phyloP scores from a whole-genome alignment of 2,888 invertebrate genomes.

The Empis livida region DNA sequence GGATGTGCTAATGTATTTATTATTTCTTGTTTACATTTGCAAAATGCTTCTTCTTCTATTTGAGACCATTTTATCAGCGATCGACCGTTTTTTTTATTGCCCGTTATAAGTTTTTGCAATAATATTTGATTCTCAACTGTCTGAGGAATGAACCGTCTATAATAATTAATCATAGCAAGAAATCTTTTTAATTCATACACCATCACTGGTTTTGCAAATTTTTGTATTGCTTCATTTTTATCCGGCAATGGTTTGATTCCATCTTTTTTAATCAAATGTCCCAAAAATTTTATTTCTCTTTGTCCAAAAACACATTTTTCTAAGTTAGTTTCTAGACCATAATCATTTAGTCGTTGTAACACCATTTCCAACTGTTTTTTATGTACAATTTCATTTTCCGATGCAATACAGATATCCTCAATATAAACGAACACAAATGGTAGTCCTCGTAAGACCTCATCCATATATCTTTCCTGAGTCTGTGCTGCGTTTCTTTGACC shows the following conservation, averaged over 20 bases:
- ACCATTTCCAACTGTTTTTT: constrained; percentile 12
- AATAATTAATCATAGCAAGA: constrained; percentile 12
- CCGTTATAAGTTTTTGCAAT: constrained; percentile 5
- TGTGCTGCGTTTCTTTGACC: constrained; percentile 23
- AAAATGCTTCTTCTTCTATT: not conserved
- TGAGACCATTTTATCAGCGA: not conserved
- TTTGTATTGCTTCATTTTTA: constrained; percentile 8
- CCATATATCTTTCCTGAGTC: constrained; percentile 25
- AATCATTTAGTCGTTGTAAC: constrained; percentile 14
- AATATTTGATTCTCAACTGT: constrained; percentile 5
- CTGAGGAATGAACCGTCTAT: constrained; percentile 1
- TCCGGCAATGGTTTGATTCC: constrained; percentile 3
- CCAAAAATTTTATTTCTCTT: constrained; percentile 9
- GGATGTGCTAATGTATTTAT: not conserved
- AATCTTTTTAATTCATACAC: constrained; percentile 12
- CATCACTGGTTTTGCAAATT: constrained; percentile 10
- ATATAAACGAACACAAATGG: constrained; percentile 18
- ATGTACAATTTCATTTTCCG: constrained; percentile 13
- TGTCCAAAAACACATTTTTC: constrained; percentile 12
- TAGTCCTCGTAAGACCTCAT: constrained; percentile 16
- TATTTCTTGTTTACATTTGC: not conserved
- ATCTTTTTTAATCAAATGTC: constrained; percentile 6
- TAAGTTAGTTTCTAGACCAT: constrained; percentile 15
- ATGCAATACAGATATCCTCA: constrained; percentile 17
- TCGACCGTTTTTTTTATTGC: constrained; percentile 3